Evolutionary conservation across 1,140 invertebrate species (phyloP).

Genomic region (Drosophila repleta): DNA sequence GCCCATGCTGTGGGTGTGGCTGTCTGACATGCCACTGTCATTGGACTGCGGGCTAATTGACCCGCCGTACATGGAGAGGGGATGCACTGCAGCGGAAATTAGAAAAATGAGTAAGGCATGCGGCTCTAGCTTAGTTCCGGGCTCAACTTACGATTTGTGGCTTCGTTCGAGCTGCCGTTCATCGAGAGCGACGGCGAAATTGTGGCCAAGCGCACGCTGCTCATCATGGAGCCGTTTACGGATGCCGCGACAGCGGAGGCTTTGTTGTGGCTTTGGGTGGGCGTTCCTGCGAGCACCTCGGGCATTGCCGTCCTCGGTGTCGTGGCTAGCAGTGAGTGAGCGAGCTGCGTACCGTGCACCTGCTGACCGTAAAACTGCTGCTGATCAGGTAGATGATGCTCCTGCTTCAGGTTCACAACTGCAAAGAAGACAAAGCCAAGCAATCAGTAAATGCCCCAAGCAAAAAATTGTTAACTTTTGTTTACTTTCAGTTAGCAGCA

Average conservation of each 20-base stretch:
- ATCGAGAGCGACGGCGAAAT: conserved; percentile 78
- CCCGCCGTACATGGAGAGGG: conserved; percentile 75
- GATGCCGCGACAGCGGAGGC: conserved; percentile 40
- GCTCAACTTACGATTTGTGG: conserved; percentile 69
- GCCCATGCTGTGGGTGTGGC: conserved; percentile 38
- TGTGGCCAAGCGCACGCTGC: conserved; percentile 66
- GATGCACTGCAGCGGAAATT: conserved; percentile 59
- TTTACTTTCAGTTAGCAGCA: too few relatives aligned
- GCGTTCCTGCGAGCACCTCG: conserved; percentile 64
- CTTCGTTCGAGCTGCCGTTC: conserved; percentile 80
- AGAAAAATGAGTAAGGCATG: not conserved
- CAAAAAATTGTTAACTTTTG: too few relatives aligned
- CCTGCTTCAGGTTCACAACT: not conserved
- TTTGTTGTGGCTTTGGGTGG: conserved; percentile 69
- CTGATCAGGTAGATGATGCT: not conserved
- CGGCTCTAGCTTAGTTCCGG: not conserved
- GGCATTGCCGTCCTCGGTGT: conserved; percentile 54
- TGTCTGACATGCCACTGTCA: conserved; percentile 71
- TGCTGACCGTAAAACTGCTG: conserved; percentile 9
- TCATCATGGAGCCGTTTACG: conserved; percentile 61
- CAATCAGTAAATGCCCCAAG: too few relatives aligned
- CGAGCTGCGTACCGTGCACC: conserved; percentile 2
- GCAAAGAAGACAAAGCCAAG: not conserved
- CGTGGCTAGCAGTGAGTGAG: not conserved
- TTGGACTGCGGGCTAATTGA: conserved; percentile 80